Percentiles rank a stretch among this genome's conserved stretches.
These are phyloP conservation scores for Chloroclystis v-ata DNA, from an alignment of 2,888 invertebrate genomes.

Conservation along the genomic window DNA sequence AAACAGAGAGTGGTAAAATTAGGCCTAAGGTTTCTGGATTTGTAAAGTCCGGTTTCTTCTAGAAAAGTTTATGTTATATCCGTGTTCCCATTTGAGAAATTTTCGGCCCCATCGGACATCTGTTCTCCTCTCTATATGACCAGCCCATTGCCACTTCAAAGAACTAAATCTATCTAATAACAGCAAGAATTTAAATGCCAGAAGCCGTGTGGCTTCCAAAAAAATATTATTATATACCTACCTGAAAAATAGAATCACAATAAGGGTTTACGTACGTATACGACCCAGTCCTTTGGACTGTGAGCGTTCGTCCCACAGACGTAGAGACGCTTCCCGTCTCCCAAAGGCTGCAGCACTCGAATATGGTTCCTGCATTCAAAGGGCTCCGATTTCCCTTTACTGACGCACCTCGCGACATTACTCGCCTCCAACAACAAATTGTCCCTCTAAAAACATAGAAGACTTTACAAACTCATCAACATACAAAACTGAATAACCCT, in stretches of 20 bases:
- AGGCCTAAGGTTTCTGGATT: too few species aligned
- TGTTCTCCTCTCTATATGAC: too few species aligned
- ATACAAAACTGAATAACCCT: conserved; percentile 15
- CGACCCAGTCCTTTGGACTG: conserved; percentile 81
- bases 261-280: conserved; percentile 68
- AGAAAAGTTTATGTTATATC: too few species aligned
- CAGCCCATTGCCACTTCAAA: too few species aligned
- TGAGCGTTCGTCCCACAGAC: conserved; percentile 82
- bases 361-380: conserved; percentile 82
- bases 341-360: conserved; percentile 80
- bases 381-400: conserved; percentile 81
- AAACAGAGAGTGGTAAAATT: too few species aligned
- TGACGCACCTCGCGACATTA: conserved; percentile 79
- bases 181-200: too few species aligned
- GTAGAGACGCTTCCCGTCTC: conserved; percentile 79
- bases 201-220: too few species aligned
- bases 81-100: too few species aligned
- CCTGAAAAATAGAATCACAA: not conserved
- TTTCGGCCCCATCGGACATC: too few species aligned
- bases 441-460: conserved; percentile 51
- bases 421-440: conserved; percentile 78
- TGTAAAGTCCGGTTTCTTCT: too few species aligned
- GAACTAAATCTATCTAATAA: too few species aligned
- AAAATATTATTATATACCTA: too few species aligned
- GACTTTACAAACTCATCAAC: conserved; percentile 19